Base-by-base conservation (phyloP, 2,888 invertebrate genomes). In the Dasypolia templi region DNA sequence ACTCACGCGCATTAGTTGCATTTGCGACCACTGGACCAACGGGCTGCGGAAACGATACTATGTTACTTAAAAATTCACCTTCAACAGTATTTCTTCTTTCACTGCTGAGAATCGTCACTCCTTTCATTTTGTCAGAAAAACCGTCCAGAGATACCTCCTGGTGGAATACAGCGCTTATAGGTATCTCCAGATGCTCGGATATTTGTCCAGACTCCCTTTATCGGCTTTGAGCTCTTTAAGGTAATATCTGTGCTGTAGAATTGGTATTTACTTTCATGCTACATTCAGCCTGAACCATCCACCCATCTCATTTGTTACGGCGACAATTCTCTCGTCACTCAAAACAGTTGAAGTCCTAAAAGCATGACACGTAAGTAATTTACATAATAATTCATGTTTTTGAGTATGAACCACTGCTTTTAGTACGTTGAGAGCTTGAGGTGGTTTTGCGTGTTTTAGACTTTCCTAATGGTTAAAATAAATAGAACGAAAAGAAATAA, bases 331-430 rank as follows among this genome's bases (percentile, higher is more conserved):
- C 75, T 75, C 56, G 70, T 71, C 29, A 79, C 53, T 93, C 92
- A 92, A 94, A 91, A 90, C 91, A 65, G 75, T 88, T 87, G 76
- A 91, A 90, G 89, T 91, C 85, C 68, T 81, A 88, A 86, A 92
- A 89, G 89, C 93, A 92, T 94, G 91, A 92, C 93, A 90, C 86
- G 88, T 90, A 82, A 87, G 89, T 93, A 92, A 95, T 95, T 95
- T 94, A 89, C 95, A 95, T 95, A 91, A 92, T 91, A 93, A 93
- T 93, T 90, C 89, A 89, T 81, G 82, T 84, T 80, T 79, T 79
- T 61, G 78, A 79, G 83, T 74, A 85, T 83, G 46, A 53, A 76
- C 89, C 86, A 79, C 84, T 49, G 44, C 61, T 88, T 89, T 90
- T 87, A 93, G 92, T 92, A 55, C 49, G 70, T 69, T 58, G 46